Percentiles rank a stretch among this genome's conserved stretches.
Conservation (phyloP, 2,797 vertebrate species). For the Caiman crocodilus region DNA sequence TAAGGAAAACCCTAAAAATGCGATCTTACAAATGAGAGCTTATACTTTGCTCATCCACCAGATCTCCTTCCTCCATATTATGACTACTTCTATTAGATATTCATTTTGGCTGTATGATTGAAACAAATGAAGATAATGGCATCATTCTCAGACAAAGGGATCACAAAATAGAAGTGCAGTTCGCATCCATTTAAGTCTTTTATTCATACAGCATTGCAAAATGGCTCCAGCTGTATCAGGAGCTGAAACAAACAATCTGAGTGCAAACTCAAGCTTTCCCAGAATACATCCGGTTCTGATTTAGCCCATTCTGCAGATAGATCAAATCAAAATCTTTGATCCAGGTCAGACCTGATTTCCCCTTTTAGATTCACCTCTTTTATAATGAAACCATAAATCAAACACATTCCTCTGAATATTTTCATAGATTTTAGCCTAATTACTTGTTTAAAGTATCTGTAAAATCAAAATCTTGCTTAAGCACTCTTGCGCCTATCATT, state of each 20-base stretch:
- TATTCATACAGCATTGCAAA: not conserved
- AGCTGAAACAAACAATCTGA: not conserved
- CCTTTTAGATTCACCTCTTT: not conserved
- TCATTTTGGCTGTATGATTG: not conserved
- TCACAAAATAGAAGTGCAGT: not conserved
- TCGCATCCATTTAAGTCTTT: not conserved
- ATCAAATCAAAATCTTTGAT: too few relatives aligned
- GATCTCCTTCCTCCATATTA: not conserved
- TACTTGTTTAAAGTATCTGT: not conserved
- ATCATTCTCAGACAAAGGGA: not conserved
- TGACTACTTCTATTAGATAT: not conserved
- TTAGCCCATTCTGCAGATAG: not conserved
- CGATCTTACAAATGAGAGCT: not conserved
- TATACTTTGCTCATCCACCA: not conserved
- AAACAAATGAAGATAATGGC: not conserved
- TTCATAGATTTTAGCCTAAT: not conserved
- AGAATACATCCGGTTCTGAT: not conserved
- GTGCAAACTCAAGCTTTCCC: not conserved
- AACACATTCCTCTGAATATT: not conserved
- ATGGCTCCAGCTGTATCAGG: not conserved
- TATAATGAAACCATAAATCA: not conserved
- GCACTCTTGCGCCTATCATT: slow-evolving; percentile 7
- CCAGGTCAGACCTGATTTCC: too few relatives aligned
- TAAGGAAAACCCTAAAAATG: not conserved
- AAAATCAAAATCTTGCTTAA: slow-evolving; percentile 10